phyloP scores from a whole-genome alignment of 1,140 invertebrate species.

The Steinernema khuongi region DNA sequence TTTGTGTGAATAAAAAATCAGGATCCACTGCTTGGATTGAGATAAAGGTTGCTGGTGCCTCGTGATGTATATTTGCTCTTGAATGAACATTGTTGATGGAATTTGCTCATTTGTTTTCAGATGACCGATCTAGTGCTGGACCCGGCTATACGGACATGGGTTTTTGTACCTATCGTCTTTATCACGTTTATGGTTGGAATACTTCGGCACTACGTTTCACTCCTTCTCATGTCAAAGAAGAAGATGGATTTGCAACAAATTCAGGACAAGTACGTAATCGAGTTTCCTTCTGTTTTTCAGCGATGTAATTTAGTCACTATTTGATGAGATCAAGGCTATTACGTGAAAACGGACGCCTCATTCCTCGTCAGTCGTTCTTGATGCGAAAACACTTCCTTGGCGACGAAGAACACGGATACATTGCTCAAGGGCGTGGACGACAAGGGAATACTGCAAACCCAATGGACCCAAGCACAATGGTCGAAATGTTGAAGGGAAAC shows the following conservation, averaged over 20 bases:
- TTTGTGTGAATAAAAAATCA: neutral
- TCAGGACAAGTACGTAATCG: constrained; percentile 1
- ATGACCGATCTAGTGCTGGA: constrained; percentile 82
- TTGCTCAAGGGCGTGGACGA: neutral
- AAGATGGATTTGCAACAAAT: constrained; percentile 68
- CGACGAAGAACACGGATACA: neutral
- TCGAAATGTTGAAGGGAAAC: constrained; percentile 98
- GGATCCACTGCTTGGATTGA: neutral
- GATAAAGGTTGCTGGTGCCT: neutral
- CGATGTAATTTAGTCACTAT: constrained; percentile 68
- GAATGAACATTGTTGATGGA: neutral
- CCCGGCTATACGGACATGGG: constrained; percentile 93
- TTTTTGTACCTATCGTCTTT: constrained; percentile 93
- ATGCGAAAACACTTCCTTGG: constrained; percentile 84
- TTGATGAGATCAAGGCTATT: constrained; percentile 84
- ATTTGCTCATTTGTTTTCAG: constrained; percentile 26
- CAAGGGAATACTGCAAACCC: constrained; percentile 28
- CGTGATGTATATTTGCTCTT: neutral
- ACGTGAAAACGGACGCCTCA: constrained; percentile 91
- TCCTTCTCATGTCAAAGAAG: constrained; percentile 87
- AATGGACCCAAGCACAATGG: constrained; percentile 88
- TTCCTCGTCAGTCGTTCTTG: constrained; percentile 85
- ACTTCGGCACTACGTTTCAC: constrained; percentile 91
- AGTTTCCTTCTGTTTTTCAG: neutral
- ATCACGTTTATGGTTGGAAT: constrained; percentile 97